Evolutionary conservation across 2,113 vertebrate species (phyloP).

Genomic region (Panthera tigris): DNA sequence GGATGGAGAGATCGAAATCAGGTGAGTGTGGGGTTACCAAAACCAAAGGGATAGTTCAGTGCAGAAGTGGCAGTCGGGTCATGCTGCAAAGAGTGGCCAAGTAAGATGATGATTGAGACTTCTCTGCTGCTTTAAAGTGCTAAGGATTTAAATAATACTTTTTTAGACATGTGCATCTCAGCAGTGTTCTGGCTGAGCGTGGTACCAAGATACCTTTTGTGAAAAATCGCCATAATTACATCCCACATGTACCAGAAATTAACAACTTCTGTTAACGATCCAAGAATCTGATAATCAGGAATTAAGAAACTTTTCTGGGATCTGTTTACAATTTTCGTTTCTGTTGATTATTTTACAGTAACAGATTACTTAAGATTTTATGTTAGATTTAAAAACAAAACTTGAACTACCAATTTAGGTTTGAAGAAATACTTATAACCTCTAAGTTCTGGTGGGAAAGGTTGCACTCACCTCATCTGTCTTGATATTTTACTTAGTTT

Average conservation of each 20-base stretch:
- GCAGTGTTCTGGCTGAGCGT: background rate
- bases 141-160: background rate
- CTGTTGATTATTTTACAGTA: background rate
- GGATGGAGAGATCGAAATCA: background rate
- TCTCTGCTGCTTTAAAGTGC: background rate
- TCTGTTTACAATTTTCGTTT: conserved; percentile 7
- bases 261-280: background rate
- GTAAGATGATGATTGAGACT: background rate
- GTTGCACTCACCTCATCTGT: background rate
- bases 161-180: background rate
- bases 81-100: background rate
- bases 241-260: background rate
- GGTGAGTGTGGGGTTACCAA: background rate
- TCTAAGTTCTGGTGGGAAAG: background rate
- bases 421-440: background rate
- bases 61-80: background rate
- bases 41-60: background rate
- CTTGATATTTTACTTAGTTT: conserved; percentile 19
- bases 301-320: background rate
- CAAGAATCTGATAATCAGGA: background rate
- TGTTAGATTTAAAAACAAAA: background rate
- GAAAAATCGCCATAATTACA: background rate
- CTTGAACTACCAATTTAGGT: background rate
- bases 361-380: background rate
- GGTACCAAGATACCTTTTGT: background rate